Base-by-base conservation (phyloP, 2,888 invertebrate species). In the Antheraea assamensis region DNA sequence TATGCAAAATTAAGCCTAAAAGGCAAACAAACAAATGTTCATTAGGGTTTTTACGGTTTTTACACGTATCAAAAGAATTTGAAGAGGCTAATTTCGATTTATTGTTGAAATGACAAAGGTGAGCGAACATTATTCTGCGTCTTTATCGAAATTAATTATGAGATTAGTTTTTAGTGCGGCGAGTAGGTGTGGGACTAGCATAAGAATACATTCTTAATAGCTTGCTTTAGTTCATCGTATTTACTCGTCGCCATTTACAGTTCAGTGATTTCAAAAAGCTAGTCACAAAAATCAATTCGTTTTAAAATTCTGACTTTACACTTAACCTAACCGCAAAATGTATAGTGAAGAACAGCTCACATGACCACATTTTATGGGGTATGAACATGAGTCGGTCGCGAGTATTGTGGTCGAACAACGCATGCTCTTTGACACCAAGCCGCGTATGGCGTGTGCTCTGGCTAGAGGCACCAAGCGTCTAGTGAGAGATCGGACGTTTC, bases 281-380 rank as follows among this genome's bases (percentile, higher is more conserved):
- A n/a, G 24, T 58, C 24, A 24, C 2, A 58, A 24, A 58, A 58
- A 24, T n/a, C 13, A 42, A 42, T 42, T 42, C n/a, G 24, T 24
- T 58, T 58, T 58, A 66, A 13, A 35, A 68, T 21, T 31, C 35
- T 13, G 24, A 35, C 35, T 68, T 68, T 8, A 68, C 35, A n/a
- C 19, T 27, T 66, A 31, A 66, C 31, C 8, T 35, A 35, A 68
- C 68, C 68, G 35, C 68, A 35, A 35, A 30, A 35, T 68, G 35
- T 68, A 68, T 68, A 35, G 68, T 68, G 35, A 35, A 68, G 35
- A 35, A 68, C 68, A 35, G 35, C 35, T 68, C 35, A 70, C 58
- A 42, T 68, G 52, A 74, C 71, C 71, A 27, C 74, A 78, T 76
- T 84, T 91, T 90, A 88, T 87, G 86, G 84, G 83, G 86, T 88